These are phyloP conservation scores for Clusia tigrina DNA, from an alignment of 2,888 invertebrate genomes.

Conservation along the genomic window DNA sequence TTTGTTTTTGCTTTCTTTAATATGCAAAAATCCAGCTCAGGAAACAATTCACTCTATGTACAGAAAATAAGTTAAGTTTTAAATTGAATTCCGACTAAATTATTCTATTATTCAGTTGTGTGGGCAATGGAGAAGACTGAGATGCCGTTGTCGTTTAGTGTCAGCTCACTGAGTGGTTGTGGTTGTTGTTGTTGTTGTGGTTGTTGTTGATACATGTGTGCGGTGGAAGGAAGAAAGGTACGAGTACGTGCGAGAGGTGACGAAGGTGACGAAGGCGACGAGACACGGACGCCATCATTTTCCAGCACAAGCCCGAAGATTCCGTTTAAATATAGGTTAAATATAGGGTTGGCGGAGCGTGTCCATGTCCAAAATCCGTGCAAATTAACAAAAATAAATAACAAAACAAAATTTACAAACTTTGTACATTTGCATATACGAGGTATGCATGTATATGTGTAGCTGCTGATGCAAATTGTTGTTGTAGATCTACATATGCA, in stretches of 20 bases:
- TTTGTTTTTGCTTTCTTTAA: too few species aligned
- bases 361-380: too few species aligned
- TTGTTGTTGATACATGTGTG: neutral
- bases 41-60: too few species aligned
- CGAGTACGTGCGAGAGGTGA: neutral
- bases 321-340: too few species aligned
- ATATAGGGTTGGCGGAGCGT: too few species aligned
- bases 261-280: too few species aligned
- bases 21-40: too few species aligned
- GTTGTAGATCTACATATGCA: neutral
- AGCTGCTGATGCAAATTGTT: neutral
- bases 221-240: neutral
- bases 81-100: neutral
- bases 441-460: neutral
- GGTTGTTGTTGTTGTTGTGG: slow-evolving; percentile 25
- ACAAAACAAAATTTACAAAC: neutral
- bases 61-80: slow-evolving; percentile 6
- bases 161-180: slow-evolving; percentile 50
- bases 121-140: slow-evolving; percentile 46
- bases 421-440: neutral
- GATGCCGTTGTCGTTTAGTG: slow-evolving; percentile 53
- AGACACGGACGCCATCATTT: too few species aligned
- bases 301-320: too few species aligned
- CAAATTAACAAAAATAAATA: neutral
- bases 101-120: slow-evolving; percentile 28